These are phyloP conservation scores for Oryzias woworae DNA, from an alignment of 2,113 vertebrate species.

Conservation along the genomic window DNA sequence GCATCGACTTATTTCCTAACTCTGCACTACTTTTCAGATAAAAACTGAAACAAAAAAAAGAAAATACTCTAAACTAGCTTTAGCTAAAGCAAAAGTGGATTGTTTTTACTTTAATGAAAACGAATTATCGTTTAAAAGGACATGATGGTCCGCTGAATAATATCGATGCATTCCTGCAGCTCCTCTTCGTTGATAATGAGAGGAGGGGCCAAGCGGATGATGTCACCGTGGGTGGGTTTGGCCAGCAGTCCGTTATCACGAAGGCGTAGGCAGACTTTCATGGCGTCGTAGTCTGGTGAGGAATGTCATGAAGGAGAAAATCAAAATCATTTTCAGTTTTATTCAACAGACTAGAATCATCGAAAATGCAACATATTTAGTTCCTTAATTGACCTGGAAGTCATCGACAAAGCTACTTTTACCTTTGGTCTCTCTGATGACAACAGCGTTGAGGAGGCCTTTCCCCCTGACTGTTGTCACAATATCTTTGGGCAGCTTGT, in stretches of 20 bases:
- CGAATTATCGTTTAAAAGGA: slow-evolving; percentile 79
- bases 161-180: slow-evolving; percentile 84
- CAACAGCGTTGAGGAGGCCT: slow-evolving; percentile 91
- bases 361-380: not conserved
- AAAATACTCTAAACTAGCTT: not conserved
- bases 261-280: slow-evolving; percentile 91
- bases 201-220: slow-evolving; percentile 92
- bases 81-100: not conserved
- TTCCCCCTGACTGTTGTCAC: slow-evolving; percentile 87
- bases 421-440: slow-evolving; percentile 95
- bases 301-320: not conserved
- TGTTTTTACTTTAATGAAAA: not conserved
- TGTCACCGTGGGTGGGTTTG: slow-evolving; percentile 94
- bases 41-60: not conserved
- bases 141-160: slow-evolving; percentile 90
- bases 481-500: slow-evolving; percentile 89
- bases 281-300: slow-evolving; percentile 85
- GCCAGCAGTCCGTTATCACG: slow-evolving; percentile 93
- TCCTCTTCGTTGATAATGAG: slow-evolving; percentile 90
- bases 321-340: not conserved
- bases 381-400: too few species aligned
- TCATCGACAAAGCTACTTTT: not conserved
- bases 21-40: not conserved
- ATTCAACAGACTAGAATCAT: too few species aligned
- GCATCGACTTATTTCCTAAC: slow-evolving; percentile 5